Percentiles rank a stretch among this genome's conserved stretches.
Conservation (phyloP, 2,888 invertebrate species). For the Laspeyria flexula region DNA sequence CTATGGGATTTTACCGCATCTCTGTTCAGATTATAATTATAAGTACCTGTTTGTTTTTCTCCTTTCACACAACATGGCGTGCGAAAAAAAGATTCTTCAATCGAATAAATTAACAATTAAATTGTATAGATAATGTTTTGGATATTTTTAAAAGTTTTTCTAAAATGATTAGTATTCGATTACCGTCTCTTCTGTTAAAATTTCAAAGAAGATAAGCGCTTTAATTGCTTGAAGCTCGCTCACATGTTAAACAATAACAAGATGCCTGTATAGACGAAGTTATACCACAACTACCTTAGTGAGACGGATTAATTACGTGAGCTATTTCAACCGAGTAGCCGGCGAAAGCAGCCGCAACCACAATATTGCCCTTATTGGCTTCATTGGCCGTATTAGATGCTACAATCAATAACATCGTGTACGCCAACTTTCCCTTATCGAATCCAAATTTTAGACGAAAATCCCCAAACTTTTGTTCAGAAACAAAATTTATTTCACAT, state of each 20-base stretch:
- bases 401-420: slow-evolving; percentile 11
- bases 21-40: background rate
- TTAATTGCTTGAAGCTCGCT: background rate
- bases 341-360: slow-evolving; percentile 16
- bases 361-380: slow-evolving; percentile 20
- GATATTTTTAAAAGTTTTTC: too few species aligned
- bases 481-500: slow-evolving; percentile 34
- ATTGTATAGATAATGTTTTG: too few species aligned
- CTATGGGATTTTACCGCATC: background rate
- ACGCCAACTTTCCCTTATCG: slow-evolving; percentile 13
- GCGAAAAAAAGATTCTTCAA: too few species aligned
- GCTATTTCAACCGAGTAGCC: slow-evolving; percentile 30
- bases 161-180: too few species aligned
- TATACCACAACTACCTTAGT: slow-evolving; percentile 14
- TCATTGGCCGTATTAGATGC: slow-evolving; percentile 9
- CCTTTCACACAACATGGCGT: too few species aligned
- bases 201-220: background rate
- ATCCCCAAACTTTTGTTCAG: slow-evolving; percentile 27
- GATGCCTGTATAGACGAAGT: background rate
- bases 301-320: slow-evolving; percentile 36
- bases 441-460: slow-evolving; percentile 17
- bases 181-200: too few species aligned
- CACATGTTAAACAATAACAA: slow-evolving; percentile 2
- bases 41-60: too few species aligned
- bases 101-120: too few species aligned